phyloP scores from a whole-genome alignment of 2,888 invertebrate genomes.

The Drosophila mercatorum region DNA sequence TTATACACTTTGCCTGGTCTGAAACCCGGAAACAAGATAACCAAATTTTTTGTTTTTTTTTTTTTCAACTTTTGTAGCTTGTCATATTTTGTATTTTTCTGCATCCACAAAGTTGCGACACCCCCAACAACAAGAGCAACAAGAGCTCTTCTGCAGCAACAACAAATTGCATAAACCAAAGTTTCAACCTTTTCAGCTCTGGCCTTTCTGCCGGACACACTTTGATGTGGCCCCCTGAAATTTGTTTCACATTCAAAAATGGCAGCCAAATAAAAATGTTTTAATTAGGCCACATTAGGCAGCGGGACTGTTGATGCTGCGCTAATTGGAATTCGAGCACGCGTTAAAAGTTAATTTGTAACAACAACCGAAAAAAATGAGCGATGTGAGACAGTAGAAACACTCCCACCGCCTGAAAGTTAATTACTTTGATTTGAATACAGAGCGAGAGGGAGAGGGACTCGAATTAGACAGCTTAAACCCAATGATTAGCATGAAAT shows the following conservation, averaged over 20 bases:
- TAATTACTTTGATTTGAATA: constrained; percentile 58
- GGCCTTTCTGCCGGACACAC: not conserved
- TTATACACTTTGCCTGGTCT: not conserved
- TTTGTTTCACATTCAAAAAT: constrained; percentile 1
- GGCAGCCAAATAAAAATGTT: constrained; percentile 12
- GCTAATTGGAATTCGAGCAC: constrained; percentile 41
- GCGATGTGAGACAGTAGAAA: not conserved
- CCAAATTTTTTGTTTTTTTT: constrained; percentile 30
- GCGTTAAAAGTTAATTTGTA: constrained; percentile 23
- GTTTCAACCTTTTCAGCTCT: constrained; percentile 15
- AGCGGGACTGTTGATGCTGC: constrained; percentile 22
- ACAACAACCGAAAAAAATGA: not conserved
- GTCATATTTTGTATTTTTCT: constrained; percentile 16
- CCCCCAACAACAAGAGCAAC: constrained; percentile 25
- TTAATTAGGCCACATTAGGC: constrained; percentile 37
- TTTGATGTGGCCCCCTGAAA: not conserved
- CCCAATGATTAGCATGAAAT: constrained; percentile 50
- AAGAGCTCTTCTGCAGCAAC: not conserved
- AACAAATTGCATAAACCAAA: constrained; percentile 4
- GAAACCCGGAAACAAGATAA: constrained; percentile 62
- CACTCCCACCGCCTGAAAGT: constrained; percentile 39
- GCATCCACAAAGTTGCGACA: constrained; percentile 53
- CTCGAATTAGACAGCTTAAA: constrained; percentile 25
- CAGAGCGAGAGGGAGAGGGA: not conserved
- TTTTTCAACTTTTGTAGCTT: constrained; percentile 19